Percentiles rank a stretch among this genome's conserved stretches.
phyloP scores from a whole-genome alignment of 2,797 vertebrate species.

The Petrocephalus schoutedeni region DNA sequence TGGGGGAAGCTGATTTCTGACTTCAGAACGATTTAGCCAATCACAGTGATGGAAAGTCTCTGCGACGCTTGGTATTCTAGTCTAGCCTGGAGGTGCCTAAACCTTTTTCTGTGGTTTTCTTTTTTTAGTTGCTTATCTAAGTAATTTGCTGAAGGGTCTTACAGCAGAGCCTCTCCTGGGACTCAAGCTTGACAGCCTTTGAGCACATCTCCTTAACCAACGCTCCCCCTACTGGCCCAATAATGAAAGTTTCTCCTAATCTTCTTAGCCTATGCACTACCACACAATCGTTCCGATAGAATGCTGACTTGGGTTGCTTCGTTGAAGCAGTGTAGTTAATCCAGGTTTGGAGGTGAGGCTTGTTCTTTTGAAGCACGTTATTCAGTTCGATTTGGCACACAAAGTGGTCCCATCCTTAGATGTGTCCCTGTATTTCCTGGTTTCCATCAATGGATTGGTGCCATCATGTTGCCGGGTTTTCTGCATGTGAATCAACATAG shows the following conservation, averaged over 20 bases:
- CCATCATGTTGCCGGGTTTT: neutral
- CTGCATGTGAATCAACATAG: neutral
- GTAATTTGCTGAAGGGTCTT: constrained; percentile 4
- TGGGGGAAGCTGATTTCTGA: neutral
- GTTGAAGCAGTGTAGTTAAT: neutral
- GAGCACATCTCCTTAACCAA: neutral
- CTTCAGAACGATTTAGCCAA: neutral
- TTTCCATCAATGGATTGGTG: neutral
- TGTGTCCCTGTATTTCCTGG: neutral
- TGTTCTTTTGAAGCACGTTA: neutral
- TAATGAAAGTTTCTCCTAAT: neutral
- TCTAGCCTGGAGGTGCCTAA: neutral
- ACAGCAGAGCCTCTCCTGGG: neutral
- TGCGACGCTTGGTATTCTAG: neutral
- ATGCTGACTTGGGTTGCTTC: neutral
- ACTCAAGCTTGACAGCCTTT: neutral
- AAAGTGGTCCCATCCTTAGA: neutral
- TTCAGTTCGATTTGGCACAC: neutral
- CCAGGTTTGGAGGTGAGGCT: neutral
- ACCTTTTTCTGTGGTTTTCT: neutral
- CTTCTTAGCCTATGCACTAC: neutral
- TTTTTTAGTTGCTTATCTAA: neutral
- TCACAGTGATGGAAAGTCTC: neutral
- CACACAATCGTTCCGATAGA: neutral
- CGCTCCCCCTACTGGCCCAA: neutral